A percentile compares a stretch with the other conserved stretches of the same genome.
phyloP scores from a whole-genome alignment of 2,113 vertebrate genomes.

The Apus apus region DNA sequence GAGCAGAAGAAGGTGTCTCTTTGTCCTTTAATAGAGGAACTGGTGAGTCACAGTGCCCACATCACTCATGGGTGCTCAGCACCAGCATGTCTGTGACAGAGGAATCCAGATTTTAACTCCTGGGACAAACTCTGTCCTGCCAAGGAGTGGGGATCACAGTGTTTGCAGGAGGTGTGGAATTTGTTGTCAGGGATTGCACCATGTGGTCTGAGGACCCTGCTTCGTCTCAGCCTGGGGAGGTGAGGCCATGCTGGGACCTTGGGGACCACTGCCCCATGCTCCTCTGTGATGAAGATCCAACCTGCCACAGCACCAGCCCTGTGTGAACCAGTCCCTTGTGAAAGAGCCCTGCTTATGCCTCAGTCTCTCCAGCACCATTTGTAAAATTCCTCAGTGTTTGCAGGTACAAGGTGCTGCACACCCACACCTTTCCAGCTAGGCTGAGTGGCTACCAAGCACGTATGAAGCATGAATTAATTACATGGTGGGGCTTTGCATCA shows the following conservation, averaged over 20 bases:
- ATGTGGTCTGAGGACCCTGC: background rate
- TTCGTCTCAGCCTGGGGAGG: background rate
- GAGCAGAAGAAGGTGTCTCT: background rate
- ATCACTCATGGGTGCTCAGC: background rate
- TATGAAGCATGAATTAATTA: background rate
- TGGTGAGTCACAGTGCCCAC: background rate
- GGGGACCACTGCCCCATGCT: background rate
- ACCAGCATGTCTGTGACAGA: rapidly evolving
- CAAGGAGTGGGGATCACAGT: rapidly evolving
- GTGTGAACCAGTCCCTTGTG: background rate
- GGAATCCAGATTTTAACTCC: background rate
- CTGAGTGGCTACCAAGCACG: background rate
- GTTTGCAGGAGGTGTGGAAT: background rate
- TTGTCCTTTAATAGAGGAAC: background rate
- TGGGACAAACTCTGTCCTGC: background rate
- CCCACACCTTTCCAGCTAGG: background rate
- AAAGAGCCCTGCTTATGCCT: background rate
- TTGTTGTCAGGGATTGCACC: background rate
- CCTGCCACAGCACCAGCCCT: background rate
- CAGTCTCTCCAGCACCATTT: background rate
- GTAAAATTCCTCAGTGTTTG: background rate
- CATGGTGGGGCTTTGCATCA: rapidly evolving
- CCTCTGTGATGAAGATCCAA: background rate
- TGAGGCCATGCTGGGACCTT: background rate
- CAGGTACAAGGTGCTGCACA: background rate